These are phyloP conservation scores for Bugula neritina DNA, from an alignment of 2,888 invertebrate species.

Conservation along the genomic window DNA sequence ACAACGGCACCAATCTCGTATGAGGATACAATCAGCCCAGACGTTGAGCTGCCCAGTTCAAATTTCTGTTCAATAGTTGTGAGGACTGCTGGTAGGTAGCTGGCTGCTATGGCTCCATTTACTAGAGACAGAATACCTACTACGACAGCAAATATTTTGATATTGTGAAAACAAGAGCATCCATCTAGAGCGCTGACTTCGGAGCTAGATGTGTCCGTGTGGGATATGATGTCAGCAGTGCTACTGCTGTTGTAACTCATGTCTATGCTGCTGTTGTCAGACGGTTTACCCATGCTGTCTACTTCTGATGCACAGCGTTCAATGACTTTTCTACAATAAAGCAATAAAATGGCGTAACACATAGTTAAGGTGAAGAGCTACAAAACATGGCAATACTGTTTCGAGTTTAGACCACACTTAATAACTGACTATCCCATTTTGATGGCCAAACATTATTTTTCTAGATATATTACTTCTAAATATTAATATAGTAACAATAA, in stretches of 20 bases:
- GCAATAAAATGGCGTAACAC: too few species aligned
- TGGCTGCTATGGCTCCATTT: conserved; percentile 48
- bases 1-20: conserved; percentile 87
- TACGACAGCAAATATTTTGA: conserved; percentile 60
- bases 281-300: background rate
- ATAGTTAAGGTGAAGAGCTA: too few species aligned
- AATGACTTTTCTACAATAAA: too few species aligned
- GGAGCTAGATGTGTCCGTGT: background rate
- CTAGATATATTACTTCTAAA: too few species aligned
- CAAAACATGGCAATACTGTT: too few species aligned
- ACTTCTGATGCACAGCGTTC: too few species aligned
- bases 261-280: background rate
- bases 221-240: background rate
- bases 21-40: conserved; percentile 85
- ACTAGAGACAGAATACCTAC: conserved; percentile 48
- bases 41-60: conserved; percentile 86
- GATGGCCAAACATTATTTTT: too few species aligned
- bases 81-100: conserved; percentile 64
- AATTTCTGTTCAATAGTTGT: conserved; percentile 89
- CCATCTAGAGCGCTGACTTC: background rate
- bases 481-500: too few species aligned
- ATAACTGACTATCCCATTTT: too few species aligned
- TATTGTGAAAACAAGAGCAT: conserved; percentile 56
- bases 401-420: too few species aligned
- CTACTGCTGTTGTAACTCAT: background rate